Base-by-base conservation (phyloP, 2,797 vertebrate genomes). In the Manis javanica region DNA sequence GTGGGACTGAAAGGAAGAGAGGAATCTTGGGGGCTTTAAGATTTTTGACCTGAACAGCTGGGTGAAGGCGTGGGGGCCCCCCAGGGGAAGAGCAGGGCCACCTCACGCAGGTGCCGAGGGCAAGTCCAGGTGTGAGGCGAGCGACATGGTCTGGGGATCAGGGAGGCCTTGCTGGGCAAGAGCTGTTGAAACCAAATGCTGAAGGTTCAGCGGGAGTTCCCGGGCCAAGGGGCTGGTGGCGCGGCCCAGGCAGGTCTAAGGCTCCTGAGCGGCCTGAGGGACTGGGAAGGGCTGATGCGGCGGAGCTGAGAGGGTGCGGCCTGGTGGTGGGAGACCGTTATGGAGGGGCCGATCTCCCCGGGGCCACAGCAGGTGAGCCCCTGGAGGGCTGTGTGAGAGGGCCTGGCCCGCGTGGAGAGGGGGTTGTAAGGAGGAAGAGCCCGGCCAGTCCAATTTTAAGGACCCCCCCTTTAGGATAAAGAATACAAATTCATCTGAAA, bases 291-390 rank as follows among this genome's bases (percentile, higher is more conserved):
- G 51, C 46, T 7, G 2, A 0, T 0, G 66, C 14, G 39, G n/a
- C 49, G 49, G 37, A 61, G 42, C 49, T 66, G n/a, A 74, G 51
- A 23, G 42, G 12, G 2, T 0, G 13, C 49, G 34, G 11, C 46
- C 3, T 75, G 14, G 61, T 10, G 61, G 71, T 0, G 1, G 14
- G 78, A 23, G 55, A 23, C n/a, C n/a, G 29, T 19, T 24, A 3
- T 0, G 0, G 42, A 37, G 51, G 42, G 66, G 37, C 16, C 0
- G 31, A 37, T 37, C 53, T 31, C 69, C 8, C 10, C 31, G 15
- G 49, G 86, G 34, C 57, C 61, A 16, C 1, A 0, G 26, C n/a
- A 78, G 5, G 46, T 39, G 64, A 39, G 86, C 90, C 74, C 53
- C 66, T 39, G 79, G 34, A 15, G 18, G 71, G 2, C 74, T n/a